Conservation (phyloP, 2,888 invertebrate genomes). For the Sarcophaga subvicina region DNA sequence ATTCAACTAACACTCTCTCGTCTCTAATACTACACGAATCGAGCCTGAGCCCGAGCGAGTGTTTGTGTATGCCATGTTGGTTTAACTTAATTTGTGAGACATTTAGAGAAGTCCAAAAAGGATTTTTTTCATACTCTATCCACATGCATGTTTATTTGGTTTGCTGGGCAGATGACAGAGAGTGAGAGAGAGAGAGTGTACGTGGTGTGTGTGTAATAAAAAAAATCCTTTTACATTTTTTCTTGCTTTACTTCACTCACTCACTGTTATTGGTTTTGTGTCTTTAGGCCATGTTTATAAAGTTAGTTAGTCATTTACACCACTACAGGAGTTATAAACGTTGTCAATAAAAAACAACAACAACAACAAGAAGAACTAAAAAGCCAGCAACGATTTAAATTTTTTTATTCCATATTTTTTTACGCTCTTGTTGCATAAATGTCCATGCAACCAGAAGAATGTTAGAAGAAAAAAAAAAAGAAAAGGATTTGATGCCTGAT, state of each 20-base stretch:
- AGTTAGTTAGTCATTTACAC: constrained; percentile 68
- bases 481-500: constrained; percentile 58
- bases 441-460: constrained; percentile 31
- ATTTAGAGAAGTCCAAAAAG: constrained; percentile 78
- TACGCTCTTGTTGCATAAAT: constrained; percentile 42
- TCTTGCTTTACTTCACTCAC: not conserved
- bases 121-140: constrained; percentile 59
- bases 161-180: not conserved
- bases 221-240: constrained; percentile 44
- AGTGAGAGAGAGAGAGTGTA: too few species aligned
- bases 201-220: constrained; percentile 9
- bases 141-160: constrained; percentile 48
- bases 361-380: not conserved
- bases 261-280: constrained; percentile 52
- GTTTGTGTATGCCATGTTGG: constrained; percentile 28
- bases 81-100: constrained; percentile 81
- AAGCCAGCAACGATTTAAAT: constrained; percentile 8
- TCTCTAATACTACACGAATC: too few species aligned
- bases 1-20: too few species aligned
- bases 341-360: constrained; percentile 7
- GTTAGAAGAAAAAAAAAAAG: not conserved
- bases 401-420: constrained; percentile 7
- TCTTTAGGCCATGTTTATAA: constrained; percentile 65
- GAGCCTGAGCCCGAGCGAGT: not conserved
- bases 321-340: constrained; percentile 42